Base-by-base conservation (phyloP, 2,888 invertebrate genomes). In the Caenorhabditis uteleia region DNA sequence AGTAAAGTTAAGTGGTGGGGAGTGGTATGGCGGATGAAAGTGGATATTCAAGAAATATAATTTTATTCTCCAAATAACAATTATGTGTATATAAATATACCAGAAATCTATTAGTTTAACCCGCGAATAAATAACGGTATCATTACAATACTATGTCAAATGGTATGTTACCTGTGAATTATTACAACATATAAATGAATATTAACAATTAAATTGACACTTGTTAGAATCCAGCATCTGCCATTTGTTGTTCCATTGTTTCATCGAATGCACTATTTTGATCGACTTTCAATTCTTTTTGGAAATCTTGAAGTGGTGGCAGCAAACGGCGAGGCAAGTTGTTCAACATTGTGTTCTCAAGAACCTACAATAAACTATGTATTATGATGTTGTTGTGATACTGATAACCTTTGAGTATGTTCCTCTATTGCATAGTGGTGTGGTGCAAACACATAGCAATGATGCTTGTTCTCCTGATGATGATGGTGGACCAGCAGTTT, bases 401-500 rank as follows among this genome's bases (percentile, higher is more conserved):
- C 16, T 47, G 23, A 53, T 23, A 20, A 70, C 66, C 53, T 74
- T 68, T 16, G 60, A 55, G 46, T 70, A 71, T 25, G 62, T 66
- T 26, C 77, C 77, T 33, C 64, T 56, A 55, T 77, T 77, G 48
- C 77, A 77, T 25, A 70, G 59, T 2, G 73, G 68, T n/a, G 68
- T 71, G 0, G 74, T 73, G 54, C 77, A 77, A n/a, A 77, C 77
- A 46, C 77, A 77, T 21, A 77, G 62, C 42, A 77, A 57, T 12
- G 65, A 67, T 1, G 66, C 53, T 18, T 67, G 60, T 23, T 61
- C 60, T 14, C 56, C 54, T 1, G 66, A 67, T 10, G 54, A 33
- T 1, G 67, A 57, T 20, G 67, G 69, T 20, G 62, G 68, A 33
- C 51, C 62, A 12, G 48, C 36, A 21, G 40, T 47, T 12, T 56